Conservation (phyloP, 2,113 vertebrate genomes). For the Lepisosteus osseus region DNA sequence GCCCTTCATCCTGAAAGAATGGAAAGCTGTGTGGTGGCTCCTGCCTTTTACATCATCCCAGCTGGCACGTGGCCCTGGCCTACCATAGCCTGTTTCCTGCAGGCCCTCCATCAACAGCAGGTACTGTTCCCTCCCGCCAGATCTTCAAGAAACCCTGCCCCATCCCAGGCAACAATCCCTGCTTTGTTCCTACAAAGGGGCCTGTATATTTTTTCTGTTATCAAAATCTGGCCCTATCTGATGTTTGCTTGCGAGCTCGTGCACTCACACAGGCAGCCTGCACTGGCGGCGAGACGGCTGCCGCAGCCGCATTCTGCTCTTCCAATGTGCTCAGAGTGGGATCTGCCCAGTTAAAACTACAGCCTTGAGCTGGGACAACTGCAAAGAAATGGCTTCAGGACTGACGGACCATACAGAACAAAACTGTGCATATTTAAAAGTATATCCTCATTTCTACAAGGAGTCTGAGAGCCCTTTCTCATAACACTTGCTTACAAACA, state of each 20-base stretch:
- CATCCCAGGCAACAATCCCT: slow-evolving; percentile 58
- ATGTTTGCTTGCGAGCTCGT: slow-evolving; percentile 21
- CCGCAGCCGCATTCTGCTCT: too few species aligned
- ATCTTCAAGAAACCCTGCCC: slow-evolving; percentile 45
- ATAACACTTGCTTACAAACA: too few species aligned
- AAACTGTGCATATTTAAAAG: too few species aligned
- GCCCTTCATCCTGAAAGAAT: slow-evolving; percentile 40
- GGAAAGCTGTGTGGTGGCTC: slow-evolving; percentile 35
- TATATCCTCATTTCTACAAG: too few species aligned
- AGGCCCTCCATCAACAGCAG: slow-evolving; percentile 65
- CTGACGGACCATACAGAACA: too few species aligned
- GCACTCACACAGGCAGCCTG: slow-evolving; percentile 12
- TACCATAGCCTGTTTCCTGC: slow-evolving; percentile 60
- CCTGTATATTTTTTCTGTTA: slow-evolving; percentile 51
- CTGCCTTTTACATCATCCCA: slow-evolving; percentile 53
- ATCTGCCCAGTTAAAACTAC: too few species aligned
- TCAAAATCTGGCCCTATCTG: slow-evolving; percentile 32
- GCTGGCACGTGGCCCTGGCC: slow-evolving; percentile 51
- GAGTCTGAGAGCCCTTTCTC: too few species aligned
- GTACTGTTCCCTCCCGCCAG: slow-evolving; percentile 59
- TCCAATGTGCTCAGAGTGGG: too few species aligned
- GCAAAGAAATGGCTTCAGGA: too few species aligned
- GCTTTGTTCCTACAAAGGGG: slow-evolving; percentile 60
- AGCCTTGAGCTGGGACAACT: too few species aligned
- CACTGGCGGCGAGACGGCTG: slow-evolving; percentile 1